Conservation (phyloP, 2,113 vertebrate species). For the Bujurquina vittata region DNA sequence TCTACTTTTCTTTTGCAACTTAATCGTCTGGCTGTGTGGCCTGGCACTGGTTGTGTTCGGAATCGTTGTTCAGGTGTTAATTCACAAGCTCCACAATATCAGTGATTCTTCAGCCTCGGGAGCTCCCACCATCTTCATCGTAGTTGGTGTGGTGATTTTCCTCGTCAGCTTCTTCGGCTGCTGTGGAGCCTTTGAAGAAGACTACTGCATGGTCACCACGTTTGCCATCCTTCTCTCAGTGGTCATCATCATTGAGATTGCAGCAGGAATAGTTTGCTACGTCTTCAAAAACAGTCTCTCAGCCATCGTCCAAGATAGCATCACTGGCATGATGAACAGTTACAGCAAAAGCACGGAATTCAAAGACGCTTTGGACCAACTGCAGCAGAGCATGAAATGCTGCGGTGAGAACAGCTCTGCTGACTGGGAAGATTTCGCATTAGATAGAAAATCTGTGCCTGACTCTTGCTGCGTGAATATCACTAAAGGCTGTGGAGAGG, state of each 20-base stretch:
- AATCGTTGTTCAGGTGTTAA: constrained; percentile 74
- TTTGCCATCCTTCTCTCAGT: constrained; percentile 85
- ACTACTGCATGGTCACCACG: constrained; percentile 89
- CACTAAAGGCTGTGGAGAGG: constrained; percentile 57
- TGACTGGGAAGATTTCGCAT: constrained; percentile 75
- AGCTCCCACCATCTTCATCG: constrained; percentile 82
- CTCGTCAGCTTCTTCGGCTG: constrained; percentile 92
- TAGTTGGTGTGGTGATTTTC: constrained; percentile 87
- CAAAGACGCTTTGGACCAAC: constrained; percentile 35
- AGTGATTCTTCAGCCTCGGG: constrained; percentile 52
- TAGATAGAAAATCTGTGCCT: constrained; percentile 60
- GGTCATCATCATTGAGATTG: constrained; percentile 87
- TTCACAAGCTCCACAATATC: constrained; percentile 71
- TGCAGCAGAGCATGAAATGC: constrained; percentile 81
- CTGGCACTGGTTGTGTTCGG: constrained; percentile 85
- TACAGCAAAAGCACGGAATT: constrained; percentile 59
- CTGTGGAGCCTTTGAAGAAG: constrained; percentile 91
- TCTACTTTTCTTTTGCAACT: no score
- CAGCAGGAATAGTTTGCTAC: constrained; percentile 85
- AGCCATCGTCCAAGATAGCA: constrained; percentile 50
- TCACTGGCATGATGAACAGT: constrained; percentile 69
- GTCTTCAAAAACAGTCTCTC: constrained; percentile 83
- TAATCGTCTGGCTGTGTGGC: constrained; percentile 90
- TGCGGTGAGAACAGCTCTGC: constrained; percentile 81
- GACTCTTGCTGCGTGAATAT: constrained; percentile 83